A percentile compares a stretch with the other conserved stretches of the same genome.
Conservation (phyloP, 2,888 invertebrate genomes). For the Apodemia duryi region DNA sequence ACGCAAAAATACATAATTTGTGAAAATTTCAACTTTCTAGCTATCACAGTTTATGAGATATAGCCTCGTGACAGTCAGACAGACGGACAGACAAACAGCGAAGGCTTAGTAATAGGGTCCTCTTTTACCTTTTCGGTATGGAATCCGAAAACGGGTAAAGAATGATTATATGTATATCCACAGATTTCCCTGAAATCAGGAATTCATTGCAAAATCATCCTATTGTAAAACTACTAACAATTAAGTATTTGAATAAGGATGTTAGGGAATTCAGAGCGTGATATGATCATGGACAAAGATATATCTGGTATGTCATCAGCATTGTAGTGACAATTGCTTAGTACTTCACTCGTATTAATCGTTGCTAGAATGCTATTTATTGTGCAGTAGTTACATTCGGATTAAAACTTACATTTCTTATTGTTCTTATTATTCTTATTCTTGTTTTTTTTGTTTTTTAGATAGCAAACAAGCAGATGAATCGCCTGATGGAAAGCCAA, state of each 20-base stretch:
- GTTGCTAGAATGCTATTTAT: neutral
- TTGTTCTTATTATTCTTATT: too few species aligned
- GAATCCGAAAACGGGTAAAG: neutral
- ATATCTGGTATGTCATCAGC: constrained; percentile 32
- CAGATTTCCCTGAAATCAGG: neutral
- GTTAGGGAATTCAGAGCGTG: constrained; percentile 61
- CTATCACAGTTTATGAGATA: too few species aligned
- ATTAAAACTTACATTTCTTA: too few species aligned
- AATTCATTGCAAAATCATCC: neutral
- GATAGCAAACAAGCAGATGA: too few species aligned
- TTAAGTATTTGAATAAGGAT: constrained; percentile 3
- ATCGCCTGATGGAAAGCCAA: too few species aligned
- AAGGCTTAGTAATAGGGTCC: too few species aligned
- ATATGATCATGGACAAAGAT: constrained; percentile 56
- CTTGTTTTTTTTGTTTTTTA: too few species aligned
- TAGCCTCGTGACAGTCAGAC: too few species aligned
- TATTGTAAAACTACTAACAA: constrained; percentile 7
- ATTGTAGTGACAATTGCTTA: constrained; percentile 14
- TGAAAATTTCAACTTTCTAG: too few species aligned
- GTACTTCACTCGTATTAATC: neutral
- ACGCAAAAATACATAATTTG: too few species aligned
- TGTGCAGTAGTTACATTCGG: neutral
- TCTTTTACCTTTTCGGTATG: too few species aligned
- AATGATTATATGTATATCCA: neutral
- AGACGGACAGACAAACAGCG: too few species aligned